Evolutionary conservation across 2,113 vertebrate species (phyloP).

Genomic region (Takifugu flavidus): DNA sequence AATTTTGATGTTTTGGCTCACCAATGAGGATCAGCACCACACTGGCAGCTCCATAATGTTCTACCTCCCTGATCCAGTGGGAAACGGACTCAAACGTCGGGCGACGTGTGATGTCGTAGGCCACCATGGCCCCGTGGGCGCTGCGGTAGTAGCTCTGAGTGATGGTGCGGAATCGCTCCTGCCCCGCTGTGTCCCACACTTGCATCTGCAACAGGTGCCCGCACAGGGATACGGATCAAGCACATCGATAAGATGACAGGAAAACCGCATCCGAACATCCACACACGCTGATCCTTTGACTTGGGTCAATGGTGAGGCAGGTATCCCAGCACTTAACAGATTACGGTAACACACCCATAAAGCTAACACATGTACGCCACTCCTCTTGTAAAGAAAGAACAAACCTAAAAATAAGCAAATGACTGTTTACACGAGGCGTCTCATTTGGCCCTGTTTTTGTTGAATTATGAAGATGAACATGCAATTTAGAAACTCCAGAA

Average conservation of each 20-base stretch:
- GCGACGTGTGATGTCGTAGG: slow-evolving; percentile 91
- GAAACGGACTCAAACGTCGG: slow-evolving; percentile 87
- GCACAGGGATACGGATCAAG: background rate
- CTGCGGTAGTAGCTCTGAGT: slow-evolving; percentile 97
- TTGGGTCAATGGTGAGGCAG: background rate
- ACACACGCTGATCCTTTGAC: background rate
- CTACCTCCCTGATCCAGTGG: slow-evolving; percentile 90
- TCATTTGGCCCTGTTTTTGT: background rate
- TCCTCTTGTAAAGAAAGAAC: slow-evolving; percentile 13
- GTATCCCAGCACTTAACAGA: background rate
- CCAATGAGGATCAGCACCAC: slow-evolving; percentile 91
- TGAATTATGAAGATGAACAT: background rate
- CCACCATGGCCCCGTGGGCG: slow-evolving; percentile 92
- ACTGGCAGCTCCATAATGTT: slow-evolving; percentile 88
- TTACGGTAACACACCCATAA: slow-evolving; percentile 43
- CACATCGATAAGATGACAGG: background rate
- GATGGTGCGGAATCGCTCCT: slow-evolving; percentile 95
- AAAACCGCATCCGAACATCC: background rate
- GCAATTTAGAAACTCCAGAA: background rate
- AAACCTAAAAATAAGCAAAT: background rate
- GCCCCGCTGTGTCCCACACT: slow-evolving; percentile 96
- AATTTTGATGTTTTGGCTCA: slow-evolving; percentile 51
- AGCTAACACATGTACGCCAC: slow-evolving; percentile 37
- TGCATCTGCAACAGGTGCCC: slow-evolving; percentile 82
- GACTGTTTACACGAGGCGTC: background rate